These are phyloP conservation scores for Augiades crinisus DNA, from an alignment of 2,888 invertebrate genomes.

Conservation along the genomic window DNA sequence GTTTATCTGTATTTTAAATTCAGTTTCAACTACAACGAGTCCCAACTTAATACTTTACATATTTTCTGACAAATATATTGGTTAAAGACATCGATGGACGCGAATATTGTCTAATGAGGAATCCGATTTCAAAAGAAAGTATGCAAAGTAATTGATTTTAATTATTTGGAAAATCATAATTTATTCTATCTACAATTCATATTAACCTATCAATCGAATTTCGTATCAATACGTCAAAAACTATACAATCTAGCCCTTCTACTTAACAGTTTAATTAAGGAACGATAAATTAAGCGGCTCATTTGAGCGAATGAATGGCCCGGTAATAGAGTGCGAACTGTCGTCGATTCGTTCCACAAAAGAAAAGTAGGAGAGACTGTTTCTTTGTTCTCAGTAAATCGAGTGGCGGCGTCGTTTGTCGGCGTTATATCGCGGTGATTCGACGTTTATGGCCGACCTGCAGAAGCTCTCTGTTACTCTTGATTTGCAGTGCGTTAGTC, in stretches of 20 bases:
- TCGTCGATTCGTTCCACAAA: constrained; percentile 59
- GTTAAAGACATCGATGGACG: no score
- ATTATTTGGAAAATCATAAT: no score
- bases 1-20: no score
- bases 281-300: constrained; percentile 72
- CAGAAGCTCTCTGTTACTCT: constrained; percentile 54
- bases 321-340: constrained; percentile 73
- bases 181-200: no score
- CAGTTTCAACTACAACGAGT: no score
- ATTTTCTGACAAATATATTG: no score
- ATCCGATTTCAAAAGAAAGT: no score
- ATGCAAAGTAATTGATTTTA: no score
- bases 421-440: constrained; percentile 75
- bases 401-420: constrained; percentile 73
- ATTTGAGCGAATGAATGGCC: constrained; percentile 73
- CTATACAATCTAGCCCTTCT: constrained; percentile 15
- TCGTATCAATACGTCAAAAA: neutral
- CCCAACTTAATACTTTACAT: no score
- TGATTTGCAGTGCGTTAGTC: constrained; percentile 43
- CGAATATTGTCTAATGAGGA: no score
- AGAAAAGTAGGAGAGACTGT: constrained; percentile 66
- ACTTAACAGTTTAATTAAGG: constrained; percentile 58
- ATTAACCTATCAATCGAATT: neutral
- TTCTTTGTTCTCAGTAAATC: constrained; percentile 77
- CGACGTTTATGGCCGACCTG: constrained; percentile 71